Conservation (phyloP, 2,113 vertebrate genomes). For the Trochalopteron elliotii region DNA sequence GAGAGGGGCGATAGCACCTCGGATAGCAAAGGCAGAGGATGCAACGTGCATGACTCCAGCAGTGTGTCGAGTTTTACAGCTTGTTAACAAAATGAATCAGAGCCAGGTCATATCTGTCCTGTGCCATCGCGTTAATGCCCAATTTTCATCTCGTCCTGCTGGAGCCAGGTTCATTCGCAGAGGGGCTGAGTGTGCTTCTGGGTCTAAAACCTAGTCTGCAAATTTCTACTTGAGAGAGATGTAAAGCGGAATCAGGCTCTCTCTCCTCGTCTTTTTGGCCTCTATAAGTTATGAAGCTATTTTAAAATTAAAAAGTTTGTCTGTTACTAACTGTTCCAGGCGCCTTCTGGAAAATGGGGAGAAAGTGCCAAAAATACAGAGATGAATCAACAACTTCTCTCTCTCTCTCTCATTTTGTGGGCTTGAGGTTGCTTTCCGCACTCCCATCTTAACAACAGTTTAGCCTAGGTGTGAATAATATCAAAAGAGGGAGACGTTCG, state of each 20-base stretch:
- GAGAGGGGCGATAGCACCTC: neutral
- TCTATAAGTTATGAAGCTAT: slow-evolving; percentile 57
- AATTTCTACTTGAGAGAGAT: neutral
- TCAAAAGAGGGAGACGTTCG: slow-evolving; percentile 35
- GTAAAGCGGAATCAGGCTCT: neutral
- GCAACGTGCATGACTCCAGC: neutral
- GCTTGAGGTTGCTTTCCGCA: slow-evolving; percentile 55
- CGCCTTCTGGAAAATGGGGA: slow-evolving; percentile 62
- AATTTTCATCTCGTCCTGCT: neutral
- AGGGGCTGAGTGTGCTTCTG: neutral
- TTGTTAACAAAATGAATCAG: slow-evolving; percentile 14
- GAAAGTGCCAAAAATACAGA: slow-evolving; percentile 62
- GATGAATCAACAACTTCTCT: slow-evolving; percentile 60
- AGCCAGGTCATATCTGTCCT: neutral
- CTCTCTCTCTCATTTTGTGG: slow-evolving; percentile 52
- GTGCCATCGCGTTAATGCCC: neutral
- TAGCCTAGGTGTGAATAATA: slow-evolving; percentile 55
- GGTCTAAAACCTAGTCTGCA: neutral
- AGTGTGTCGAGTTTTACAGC: slow-evolving; percentile 9
- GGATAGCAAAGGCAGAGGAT: neutral
- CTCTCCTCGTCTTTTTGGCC: slow-evolving; percentile 50
- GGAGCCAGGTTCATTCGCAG: neutral
- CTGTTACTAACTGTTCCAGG: slow-evolving; percentile 64
- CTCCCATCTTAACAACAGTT: slow-evolving; percentile 48
- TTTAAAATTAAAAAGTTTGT: slow-evolving; percentile 69